These are phyloP conservation scores for Nibea albiflora DNA, from an alignment of 2,113 vertebrate genomes.

Conservation along the genomic window DNA sequence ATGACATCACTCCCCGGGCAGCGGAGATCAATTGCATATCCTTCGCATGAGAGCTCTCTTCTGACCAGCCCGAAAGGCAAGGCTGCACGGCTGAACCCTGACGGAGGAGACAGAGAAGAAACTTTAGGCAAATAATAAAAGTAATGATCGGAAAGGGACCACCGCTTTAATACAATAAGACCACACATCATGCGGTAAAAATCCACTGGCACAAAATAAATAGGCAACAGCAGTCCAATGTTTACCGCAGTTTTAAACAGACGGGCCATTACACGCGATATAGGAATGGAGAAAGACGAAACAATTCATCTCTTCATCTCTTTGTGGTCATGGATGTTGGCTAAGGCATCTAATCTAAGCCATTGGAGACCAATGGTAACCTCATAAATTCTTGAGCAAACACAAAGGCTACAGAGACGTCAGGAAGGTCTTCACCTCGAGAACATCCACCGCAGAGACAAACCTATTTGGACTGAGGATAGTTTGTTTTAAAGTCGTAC, in stretches of 20 bases:
- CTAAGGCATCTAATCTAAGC: slow-evolving; percentile 66
- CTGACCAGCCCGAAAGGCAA: slow-evolving; percentile 96
- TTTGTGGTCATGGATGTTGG: slow-evolving; percentile 73
- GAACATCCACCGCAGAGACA: slow-evolving; percentile 32
- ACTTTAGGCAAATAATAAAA: slow-evolving; percentile 41
- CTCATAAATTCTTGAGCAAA: slow-evolving; percentile 76
- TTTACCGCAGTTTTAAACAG: slow-evolving; percentile 77
- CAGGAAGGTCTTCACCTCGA: slow-evolving; percentile 53
- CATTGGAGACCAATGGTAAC: slow-evolving; percentile 68
- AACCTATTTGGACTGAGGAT: slow-evolving; percentile 42
- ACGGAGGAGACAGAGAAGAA: slow-evolving; percentile 31
- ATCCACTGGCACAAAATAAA: slow-evolving; percentile 66
- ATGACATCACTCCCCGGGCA: slow-evolving; percentile 98
- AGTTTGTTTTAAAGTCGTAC: slow-evolving; percentile 54
- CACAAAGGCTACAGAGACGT: slow-evolving; percentile 58
- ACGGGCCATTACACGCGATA: slow-evolving; percentile 62
- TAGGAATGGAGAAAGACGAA: slow-evolving; percentile 65
- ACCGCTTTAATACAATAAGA: slow-evolving; percentile 59
- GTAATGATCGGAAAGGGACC: slow-evolving; percentile 49
- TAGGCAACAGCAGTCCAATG: slow-evolving; percentile 69
- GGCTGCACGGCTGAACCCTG: slow-evolving; percentile 95
- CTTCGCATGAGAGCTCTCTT: slow-evolving; percentile 96
- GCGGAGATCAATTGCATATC: slow-evolving; percentile 97
- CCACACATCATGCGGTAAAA: slow-evolving; percentile 68
- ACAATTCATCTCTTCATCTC: slow-evolving; percentile 67